Conservation (phyloP, 2,888 invertebrate genomes). For the Acleris emargana region DNA sequence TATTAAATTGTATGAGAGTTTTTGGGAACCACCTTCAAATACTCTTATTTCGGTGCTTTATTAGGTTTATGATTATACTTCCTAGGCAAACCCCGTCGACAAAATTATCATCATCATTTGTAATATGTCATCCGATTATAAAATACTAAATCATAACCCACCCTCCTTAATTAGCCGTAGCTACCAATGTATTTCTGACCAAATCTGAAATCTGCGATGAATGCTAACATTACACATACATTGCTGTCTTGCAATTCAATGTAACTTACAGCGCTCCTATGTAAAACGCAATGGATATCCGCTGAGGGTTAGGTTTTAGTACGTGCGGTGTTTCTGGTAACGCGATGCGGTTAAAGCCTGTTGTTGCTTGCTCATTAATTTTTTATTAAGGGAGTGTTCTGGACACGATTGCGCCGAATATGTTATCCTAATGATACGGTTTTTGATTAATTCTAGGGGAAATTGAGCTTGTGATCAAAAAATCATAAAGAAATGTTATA, state of each 20-base stretch:
- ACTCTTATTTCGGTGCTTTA: too few relatives aligned
- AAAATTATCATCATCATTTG: not conserved
- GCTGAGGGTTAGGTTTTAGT: not conserved
- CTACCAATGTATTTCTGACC: not conserved
- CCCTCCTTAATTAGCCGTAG: constrained; percentile 3
- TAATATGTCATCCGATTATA: constrained; percentile 7
- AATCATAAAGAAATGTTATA: not conserved
- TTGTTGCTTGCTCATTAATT: constrained; percentile 18
- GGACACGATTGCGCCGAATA: constrained; percentile 11
- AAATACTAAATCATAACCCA: constrained; percentile 8
- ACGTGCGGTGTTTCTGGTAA: not conserved
- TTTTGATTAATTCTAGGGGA: not conserved
- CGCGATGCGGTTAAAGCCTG: constrained; percentile 1
- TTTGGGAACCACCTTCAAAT: too few relatives aligned
- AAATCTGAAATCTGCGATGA: not conserved
- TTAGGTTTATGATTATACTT: too few relatives aligned
- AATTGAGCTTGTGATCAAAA: not conserved
- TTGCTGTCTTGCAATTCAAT: not conserved
- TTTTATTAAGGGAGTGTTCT: constrained; percentile 14
- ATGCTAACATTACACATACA: not conserved
- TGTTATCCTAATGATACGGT: constrained; percentile 6
- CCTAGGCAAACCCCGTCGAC: too few relatives aligned
- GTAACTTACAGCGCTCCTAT: not conserved
- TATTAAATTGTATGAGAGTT: too few relatives aligned
- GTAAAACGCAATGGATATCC: not conserved